Evolutionary conservation across 2,888 invertebrate genomes (phyloP), one percentile per base, ranked within the genome.

Genomic region (Cyrtodaria siliqua): DNA sequence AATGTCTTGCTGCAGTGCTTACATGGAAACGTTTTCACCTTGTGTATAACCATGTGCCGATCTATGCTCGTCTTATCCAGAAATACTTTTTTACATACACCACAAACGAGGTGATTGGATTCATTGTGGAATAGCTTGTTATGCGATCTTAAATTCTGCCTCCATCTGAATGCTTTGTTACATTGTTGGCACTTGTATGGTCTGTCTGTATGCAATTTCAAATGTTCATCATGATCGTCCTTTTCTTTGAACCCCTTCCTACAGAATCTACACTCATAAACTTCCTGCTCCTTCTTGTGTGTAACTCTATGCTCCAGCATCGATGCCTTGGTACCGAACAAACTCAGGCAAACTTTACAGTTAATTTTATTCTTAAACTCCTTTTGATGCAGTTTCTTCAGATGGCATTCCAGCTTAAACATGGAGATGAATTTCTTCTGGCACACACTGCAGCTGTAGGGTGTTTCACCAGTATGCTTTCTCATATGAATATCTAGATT

Each of bases 21-120:
- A 49, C 76, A 76, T 26, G 24, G 16, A 38, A 50, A 29, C 1
- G 14, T 47, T 53, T 42, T 24, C 14, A 27, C 38, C 16, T 1
- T 44, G 6, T 47, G 38, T 49, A 33, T 33, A 12, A 33, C 33
- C 33, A 63, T 52, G 44, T 71, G 71, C 18, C 47, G 26, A 33
- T 40, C 56, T 9, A 71, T 49, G 40, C 52, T 57, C 56, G 24
- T 42, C 16, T 57, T 56, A 47, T 64, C 55, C 23, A 63, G 57
- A 16, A 71, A 71, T 3, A 71, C 63, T 20, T 71, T 71, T 27
- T 64, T 64, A 53, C 71, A 71, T 4, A 71, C 57, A 26, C 63
- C 59, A 57, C 71, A 71, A 18, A 63, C 63, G 23, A 53, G 29
- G 0, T 62, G 18, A 42, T 57, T 49, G 27, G 50, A 49, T 2